phyloP scores from a whole-genome alignment of 2,797 vertebrate genomes.

The Rhinichthys osculus region DNA sequence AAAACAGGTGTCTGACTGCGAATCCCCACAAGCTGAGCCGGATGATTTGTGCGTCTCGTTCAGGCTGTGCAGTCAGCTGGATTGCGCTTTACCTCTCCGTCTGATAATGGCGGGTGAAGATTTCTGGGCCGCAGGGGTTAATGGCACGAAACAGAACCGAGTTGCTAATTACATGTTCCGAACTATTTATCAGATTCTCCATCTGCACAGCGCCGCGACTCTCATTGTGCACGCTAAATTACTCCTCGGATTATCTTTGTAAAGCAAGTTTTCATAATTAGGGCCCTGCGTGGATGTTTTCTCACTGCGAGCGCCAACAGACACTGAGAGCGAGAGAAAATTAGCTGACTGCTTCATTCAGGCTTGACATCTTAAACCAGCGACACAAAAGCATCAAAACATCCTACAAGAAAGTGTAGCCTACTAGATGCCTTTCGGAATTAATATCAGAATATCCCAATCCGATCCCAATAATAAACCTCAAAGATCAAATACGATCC shows the following conservation, averaged over 20 bases:
- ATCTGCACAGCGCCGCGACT: constrained; percentile 92
- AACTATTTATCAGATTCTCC: constrained; percentile 99
- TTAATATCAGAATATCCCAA: neutral
- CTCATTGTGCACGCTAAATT: constrained; percentile 99
- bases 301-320: constrained; percentile 74
- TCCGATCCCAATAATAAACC: neutral
- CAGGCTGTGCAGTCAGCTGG: constrained; percentile 98
- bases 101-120: constrained; percentile 98
- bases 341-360: constrained; percentile 75
- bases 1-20: constrained; percentile 84
- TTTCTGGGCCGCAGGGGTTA: constrained; percentile 99
- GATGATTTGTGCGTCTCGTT: constrained; percentile 88
- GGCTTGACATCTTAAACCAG: constrained; percentile 69
- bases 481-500: neutral
- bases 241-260: constrained; percentile 99
- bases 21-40: constrained; percentile 53
- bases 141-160: constrained; percentile 98
- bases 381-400: constrained; percentile 43
- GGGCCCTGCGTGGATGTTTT: constrained; percentile 90
- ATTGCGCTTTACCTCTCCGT: constrained; percentile 86
- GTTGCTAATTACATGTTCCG: constrained; percentile 99
- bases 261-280: constrained; percentile 99
- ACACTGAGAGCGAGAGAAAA: constrained; percentile 62
- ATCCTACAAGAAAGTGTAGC: constrained; percentile 7
- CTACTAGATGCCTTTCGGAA: neutral